A percentile compares a stretch with the other conserved stretches of the same genome.
Evolutionary conservation across 2,888 invertebrate species (phyloP).

Genomic region (Melieria crassipennis): DNA sequence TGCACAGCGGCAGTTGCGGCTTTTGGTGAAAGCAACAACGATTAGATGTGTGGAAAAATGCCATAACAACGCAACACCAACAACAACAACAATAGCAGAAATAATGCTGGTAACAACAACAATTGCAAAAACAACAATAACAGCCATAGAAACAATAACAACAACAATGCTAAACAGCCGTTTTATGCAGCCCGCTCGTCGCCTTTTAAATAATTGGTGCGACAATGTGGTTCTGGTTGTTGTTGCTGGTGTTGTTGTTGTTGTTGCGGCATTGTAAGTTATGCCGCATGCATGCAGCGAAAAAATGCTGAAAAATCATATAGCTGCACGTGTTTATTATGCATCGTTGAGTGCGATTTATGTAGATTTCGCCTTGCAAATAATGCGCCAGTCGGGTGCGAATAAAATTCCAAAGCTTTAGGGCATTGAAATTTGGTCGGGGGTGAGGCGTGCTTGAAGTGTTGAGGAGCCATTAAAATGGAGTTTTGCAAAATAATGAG

Average conservation of each 20-base stretch:
- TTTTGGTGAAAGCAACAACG: too few relatives aligned
- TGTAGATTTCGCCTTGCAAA: constrained; percentile 43
- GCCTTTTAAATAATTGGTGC: too few relatives aligned
- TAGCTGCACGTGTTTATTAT: not conserved
- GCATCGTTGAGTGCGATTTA: constrained; percentile 1
- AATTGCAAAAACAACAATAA: not conserved
- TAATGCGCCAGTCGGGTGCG: too few relatives aligned
- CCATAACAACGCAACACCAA: not conserved
- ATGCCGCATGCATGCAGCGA: not conserved
- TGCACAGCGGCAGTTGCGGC: not conserved
- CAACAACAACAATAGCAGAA: not conserved
- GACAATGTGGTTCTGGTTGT: too few relatives aligned
- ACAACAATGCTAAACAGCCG: too few relatives aligned
- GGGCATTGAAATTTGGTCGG: too few relatives aligned
- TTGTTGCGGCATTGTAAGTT: not conserved
- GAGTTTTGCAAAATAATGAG: too few relatives aligned
- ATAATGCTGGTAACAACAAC: not conserved
- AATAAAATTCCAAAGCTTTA: too few relatives aligned
- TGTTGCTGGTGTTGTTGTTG: too few relatives aligned
- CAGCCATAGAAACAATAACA: not conserved
- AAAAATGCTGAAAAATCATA: not conserved
- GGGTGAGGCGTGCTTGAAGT: too few relatives aligned
- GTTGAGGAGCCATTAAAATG: too few relatives aligned
- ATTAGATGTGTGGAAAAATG: constrained; percentile 1
- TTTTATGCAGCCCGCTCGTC: too few relatives aligned